Base-by-base conservation (phyloP, 1,140 invertebrate species). In the Sinella curviseta region DNA sequence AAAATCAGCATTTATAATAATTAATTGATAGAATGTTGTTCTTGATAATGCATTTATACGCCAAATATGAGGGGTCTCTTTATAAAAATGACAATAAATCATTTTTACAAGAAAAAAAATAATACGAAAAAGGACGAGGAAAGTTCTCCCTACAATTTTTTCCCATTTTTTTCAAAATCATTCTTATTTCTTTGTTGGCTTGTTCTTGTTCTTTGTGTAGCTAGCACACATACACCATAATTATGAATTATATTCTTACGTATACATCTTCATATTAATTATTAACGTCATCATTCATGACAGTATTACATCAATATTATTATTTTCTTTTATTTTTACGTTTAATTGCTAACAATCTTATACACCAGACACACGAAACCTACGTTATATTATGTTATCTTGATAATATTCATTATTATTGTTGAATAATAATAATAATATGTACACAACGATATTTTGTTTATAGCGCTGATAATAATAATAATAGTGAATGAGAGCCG, bases 51-150 rank as follows among this genome's bases (percentile, higher is more conserved):
- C 55, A 60, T 60, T 60, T 60, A 60, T 60, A 60, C 8, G 55
- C 55, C 55, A 60, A 60, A 60, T 60, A 24, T 60, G 55, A 60
- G 55, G 55, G 55, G 55, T 60, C 55, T 60, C 55, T 60, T 60
- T 17, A 60, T 26, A 60, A 60, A 14, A 60, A 60, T n/a, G n/a
- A n/a, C 12, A 60, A 60, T 60, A 60, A 12, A 60, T n/a, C 55
- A 4, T 60, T 60, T 60, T 60, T n/a, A 60, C 55, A 26, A 24
- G 24, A 60, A 60, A 60, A 60, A 48, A 8, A 48, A 8, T 8
- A 48, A 48, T 48, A 48, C 4, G 4, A 48, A 48, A 48, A 17
- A 48, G 4, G 39, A 48, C 39, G 39, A 48, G 39, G 39, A 48
- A 8, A 48, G 17, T 4, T 48, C 4, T 48, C 39, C 17, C 4